Evolutionary conservation across 2,888 invertebrate species (phyloP), one percentile per base, ranked within the genome.

Genomic region (Andrena haemorrhoa): DNA sequence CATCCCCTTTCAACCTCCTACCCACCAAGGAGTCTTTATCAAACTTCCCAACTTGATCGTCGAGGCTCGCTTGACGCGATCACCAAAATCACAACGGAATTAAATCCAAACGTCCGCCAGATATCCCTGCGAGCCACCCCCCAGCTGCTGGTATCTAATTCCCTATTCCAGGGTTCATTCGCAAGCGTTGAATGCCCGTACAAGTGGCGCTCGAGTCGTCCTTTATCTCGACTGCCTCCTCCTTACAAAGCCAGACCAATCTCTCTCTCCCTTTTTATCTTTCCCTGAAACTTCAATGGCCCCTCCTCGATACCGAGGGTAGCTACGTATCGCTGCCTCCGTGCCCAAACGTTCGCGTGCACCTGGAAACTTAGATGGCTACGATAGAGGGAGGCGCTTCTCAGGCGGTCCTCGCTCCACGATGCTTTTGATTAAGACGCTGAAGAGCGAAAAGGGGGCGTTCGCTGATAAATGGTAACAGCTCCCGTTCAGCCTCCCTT

Each of bases 91-190:
- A 41, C 41, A 12, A 41, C 41, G 16, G 16, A 41, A 41, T 41
- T 16, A 41, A 41, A 41, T 41, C 16, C 4, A 41, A 41, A 41
- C 35, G 35, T 41, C 66, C 23, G 41, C 31, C 20, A 29, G 31
- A 61, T 29, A 8, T 69, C 53, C 51, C 31, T 41, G 47, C 60
- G 33, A 31, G 5, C 29, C 20, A 20, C 6, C 8, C 29, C 29
- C 26, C 23, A 12, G 35, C 12, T 6, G 58, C 47, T 74, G 63
- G n/a, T 35, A 69, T 60, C 58, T 66, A 76, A 72, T 77, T 73
- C 77, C 79, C 26, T 64, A 79, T 71, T 79, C 75, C 65, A 63
- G 47, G 63, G 49, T 75, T 79, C 79, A 69, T 82, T 79, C 20
- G 51, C 60, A 12, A 41, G 16, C 73, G 51, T 47, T 61, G 65